These are phyloP conservation scores for Myotis vivesi DNA, from an alignment of 2,797 vertebrate genomes.

Conservation along the genomic window DNA sequence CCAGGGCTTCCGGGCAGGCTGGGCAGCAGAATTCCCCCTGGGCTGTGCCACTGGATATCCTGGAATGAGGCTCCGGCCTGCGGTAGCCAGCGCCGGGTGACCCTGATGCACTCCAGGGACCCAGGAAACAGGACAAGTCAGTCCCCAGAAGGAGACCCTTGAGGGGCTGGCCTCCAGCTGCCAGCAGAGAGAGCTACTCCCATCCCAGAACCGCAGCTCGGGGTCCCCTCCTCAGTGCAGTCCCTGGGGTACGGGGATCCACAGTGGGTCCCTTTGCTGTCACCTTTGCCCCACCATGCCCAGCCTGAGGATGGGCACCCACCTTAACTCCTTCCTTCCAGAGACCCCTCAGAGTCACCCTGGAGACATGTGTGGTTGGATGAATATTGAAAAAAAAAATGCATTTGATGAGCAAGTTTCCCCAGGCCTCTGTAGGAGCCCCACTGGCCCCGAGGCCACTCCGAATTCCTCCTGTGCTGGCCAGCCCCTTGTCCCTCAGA, in stretches of 20 bases:
- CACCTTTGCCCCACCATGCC: fast-evolving
- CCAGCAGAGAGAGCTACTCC: fast-evolving
- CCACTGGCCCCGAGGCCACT: not conserved
- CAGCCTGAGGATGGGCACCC: not conserved
- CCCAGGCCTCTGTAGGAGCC: not conserved
- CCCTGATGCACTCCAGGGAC: not conserved
- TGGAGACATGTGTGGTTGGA: fast-evolving
- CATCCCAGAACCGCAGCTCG: not conserved
- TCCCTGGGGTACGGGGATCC: not conserved
- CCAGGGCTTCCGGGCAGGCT: not conserved
- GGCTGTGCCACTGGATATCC: not conserved
- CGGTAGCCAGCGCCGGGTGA: fast-evolving
- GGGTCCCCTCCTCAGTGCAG: not conserved
- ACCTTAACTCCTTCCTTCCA: fast-evolving
- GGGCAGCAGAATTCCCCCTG: not conserved
- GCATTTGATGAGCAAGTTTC: not conserved
- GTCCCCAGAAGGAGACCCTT: not conserved
- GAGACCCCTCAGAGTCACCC: fast-evolving
- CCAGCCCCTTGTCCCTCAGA: fast-evolving
- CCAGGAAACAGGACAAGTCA: not conserved
- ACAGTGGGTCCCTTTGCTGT: fast-evolving
- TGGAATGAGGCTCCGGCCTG: not conserved
- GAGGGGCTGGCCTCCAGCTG: not conserved
- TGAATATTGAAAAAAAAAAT: fast-evolving
- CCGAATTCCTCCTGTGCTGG: not conserved